A percentile compares a stretch with the other conserved stretches of the same genome.
Conservation (phyloP, 2,113 vertebrate genomes). For the Ailuropoda melanoleuca region DNA sequence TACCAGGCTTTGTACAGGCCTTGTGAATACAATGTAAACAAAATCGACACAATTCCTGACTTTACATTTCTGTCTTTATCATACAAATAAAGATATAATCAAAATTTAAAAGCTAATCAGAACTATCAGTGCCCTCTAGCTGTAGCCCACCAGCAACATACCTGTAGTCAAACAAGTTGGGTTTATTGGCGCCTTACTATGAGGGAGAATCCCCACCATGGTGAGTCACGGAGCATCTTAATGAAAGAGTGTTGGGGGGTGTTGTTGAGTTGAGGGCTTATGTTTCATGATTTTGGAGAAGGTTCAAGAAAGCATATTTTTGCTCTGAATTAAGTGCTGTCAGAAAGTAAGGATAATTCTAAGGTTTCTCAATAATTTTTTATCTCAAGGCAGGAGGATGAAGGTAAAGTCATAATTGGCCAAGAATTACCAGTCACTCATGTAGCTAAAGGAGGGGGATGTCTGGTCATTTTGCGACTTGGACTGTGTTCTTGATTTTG, state of each 20-base stretch:
- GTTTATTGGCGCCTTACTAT: not conserved
- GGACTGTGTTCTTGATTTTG: not conserved
- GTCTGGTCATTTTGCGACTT: not conserved
- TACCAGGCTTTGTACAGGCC: not conserved
- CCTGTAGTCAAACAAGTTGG: not conserved
- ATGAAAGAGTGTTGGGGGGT: accelerated
- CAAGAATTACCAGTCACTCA: not conserved
- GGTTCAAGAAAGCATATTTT: not conserved
- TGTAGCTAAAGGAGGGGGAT: not conserved
- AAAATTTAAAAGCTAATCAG: not conserved
- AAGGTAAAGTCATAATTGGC: not conserved
- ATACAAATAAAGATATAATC: not conserved
- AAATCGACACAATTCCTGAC: not conserved
- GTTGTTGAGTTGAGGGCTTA: not conserved
- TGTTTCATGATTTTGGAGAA: not conserved
- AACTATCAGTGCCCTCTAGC: not conserved
- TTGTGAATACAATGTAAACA: not conserved
- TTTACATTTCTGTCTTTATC: not conserved
- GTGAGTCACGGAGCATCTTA: not conserved
- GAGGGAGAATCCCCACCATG: not conserved
- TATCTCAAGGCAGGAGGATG: not conserved
- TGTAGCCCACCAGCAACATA: not conserved
- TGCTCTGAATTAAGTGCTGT: not conserved
- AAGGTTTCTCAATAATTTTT: not conserved
- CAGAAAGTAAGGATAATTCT: not conserved